Evolutionary conservation across 2,113 vertebrate species (phyloP), one percentile per base, ranked within the genome.

Genomic region (Corythornis madagascariensis): DNA sequence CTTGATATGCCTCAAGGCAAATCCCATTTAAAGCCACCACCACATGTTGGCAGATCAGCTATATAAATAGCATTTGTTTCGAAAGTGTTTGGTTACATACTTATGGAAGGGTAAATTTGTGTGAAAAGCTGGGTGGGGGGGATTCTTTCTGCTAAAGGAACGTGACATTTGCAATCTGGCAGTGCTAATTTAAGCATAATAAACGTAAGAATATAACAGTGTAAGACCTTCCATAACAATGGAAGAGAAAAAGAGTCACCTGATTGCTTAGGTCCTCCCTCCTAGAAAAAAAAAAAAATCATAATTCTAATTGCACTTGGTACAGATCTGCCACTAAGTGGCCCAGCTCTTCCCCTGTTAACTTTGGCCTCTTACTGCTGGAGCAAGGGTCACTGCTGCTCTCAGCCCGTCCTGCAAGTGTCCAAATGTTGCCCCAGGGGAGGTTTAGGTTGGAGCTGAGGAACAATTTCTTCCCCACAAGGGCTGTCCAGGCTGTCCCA

Each of bases 1-100:
- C 88, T 95, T 89, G 64, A 85, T 92, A 88, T 1, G 60, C 38
- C 47, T 91, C 31, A 24, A 85, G 50, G 95, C 67, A 89, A 88
- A 89, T 70, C 22, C 56, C 61, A 19, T 66, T 88, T 89, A 59
- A 89, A 94, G 87, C 4, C 82, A 83, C 15, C 85, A 89, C 82
- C 95, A 88, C 50, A 70, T 3, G 0, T 28, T 94, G 78, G 52
- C 31, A 50, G 67, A 83, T 65, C 89, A 75, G 93, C 76, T 93
- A 76, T 59, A 96, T 89, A 95, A 95, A 96, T 95, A 96, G 72
- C 75, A 83, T 82, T 92, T 94, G 55, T 92, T 95, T 87, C 91
- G 92, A 72, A 94, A 93, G 74, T 73, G 88, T 83, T 95, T 96
- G 92, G 71, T 92, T 91, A 63, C 83, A 88, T 91, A 95, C 95